Percentiles rank a stretch among this genome's conserved stretches.
phyloP scores from a whole-genome alignment of 2,113 vertebrate genomes.

The Tapirus terrestris region DNA sequence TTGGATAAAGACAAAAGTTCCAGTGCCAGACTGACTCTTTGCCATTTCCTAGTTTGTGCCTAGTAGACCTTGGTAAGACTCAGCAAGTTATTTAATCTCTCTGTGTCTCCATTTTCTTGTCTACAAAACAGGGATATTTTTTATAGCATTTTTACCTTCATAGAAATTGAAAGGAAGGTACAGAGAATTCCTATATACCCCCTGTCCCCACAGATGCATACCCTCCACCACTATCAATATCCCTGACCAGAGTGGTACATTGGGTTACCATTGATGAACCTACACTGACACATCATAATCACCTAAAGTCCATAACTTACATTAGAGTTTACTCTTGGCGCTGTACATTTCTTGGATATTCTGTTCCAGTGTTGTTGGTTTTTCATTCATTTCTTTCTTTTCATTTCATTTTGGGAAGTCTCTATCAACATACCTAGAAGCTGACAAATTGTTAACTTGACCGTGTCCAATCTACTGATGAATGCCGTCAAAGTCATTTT shows the following conservation, averaged over 20 bases:
- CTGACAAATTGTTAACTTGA: background rate
- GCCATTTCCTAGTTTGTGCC: background rate
- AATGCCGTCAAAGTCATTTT: background rate
- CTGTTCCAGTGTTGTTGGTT: background rate
- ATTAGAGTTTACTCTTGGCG: background rate
- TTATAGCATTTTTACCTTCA: background rate
- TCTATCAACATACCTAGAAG: background rate
- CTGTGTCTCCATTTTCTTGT: background rate
- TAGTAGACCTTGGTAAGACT: background rate
- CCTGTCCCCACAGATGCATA: background rate
- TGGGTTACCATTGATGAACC: background rate
- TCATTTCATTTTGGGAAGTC: background rate
- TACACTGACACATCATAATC: background rate
- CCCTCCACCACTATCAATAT: background rate
- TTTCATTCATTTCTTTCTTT: background rate
- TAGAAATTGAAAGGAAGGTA: background rate
- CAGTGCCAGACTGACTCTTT: background rate
- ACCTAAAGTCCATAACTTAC: background rate
- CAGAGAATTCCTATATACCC: background rate
- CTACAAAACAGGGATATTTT: background rate
- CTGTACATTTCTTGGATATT: background rate
- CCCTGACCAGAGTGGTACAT: background rate
- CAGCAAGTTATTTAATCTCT: background rate
- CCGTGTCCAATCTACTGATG: background rate
- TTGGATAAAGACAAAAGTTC: background rate